These are phyloP conservation scores for Ahaetulla prasina DNA, from an alignment of 2,113 vertebrate genomes.

Conservation along the genomic window DNA sequence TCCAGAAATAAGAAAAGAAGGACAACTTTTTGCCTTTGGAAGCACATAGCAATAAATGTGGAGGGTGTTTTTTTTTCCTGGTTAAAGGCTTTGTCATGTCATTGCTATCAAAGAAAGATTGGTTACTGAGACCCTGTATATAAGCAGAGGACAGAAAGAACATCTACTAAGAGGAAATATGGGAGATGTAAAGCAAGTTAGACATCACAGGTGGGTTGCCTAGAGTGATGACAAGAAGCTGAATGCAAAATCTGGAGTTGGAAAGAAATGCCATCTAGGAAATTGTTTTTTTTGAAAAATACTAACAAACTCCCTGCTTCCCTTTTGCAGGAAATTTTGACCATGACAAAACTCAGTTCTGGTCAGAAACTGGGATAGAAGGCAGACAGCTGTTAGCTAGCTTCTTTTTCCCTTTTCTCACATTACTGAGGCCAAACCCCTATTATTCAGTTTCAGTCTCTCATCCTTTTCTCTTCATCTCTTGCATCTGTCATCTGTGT, in stretches of 20 bases:
- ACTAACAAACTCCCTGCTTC: conserved; percentile 42
- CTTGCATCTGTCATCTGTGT: neutral
- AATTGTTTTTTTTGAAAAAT: conserved; percentile 51
- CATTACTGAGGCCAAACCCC: neutral
- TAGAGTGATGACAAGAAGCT: conserved; percentile 58
- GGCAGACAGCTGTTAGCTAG: conserved; percentile 10
- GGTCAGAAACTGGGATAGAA: conserved; percentile 29
- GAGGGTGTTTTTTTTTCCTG: conserved; percentile 24
- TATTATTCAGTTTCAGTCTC: neutral
- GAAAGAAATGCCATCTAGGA: conserved; percentile 59
- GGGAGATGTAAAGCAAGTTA: conserved; percentile 53
- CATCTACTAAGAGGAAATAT: conserved; percentile 50
- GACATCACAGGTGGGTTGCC: conserved; percentile 57
- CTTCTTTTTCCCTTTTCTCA: conserved; percentile 24
- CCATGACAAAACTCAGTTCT: conserved; percentile 39
- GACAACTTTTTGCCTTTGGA: conserved; percentile 29
- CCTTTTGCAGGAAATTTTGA: conserved; percentile 41
- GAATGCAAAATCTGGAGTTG: conserved; percentile 52
- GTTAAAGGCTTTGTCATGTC: conserved; percentile 64
- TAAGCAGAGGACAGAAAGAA: conserved; percentile 26
- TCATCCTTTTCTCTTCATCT: conserved; percentile 13
- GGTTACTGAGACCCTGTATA: conserved; percentile 54
- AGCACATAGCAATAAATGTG: conserved; percentile 49
- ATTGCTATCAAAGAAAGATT: conserved; percentile 52
- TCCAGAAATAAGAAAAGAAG: conserved; percentile 36